Evolutionary conservation across 35 echinoderm and acorn worm genomes (phyloP).

Genomic region (Amphiura filiformis): DNA sequence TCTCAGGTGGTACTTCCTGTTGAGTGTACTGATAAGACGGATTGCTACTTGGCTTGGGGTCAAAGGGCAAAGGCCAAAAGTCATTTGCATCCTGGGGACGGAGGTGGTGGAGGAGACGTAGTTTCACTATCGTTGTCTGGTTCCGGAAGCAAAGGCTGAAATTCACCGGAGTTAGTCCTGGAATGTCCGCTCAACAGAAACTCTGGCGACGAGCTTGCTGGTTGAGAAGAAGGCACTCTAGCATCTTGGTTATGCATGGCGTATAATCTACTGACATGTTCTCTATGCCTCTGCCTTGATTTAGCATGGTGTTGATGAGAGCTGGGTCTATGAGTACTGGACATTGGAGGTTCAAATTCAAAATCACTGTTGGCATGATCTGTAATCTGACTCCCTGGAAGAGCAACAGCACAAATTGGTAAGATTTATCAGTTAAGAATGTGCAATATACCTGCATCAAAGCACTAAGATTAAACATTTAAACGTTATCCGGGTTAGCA

Average conservation of each 20-base stretch:
- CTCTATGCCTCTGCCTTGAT: not conserved
- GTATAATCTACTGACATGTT: not conserved
- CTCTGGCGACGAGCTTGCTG: not conserved
- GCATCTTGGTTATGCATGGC: not conserved
- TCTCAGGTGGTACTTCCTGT: not conserved
- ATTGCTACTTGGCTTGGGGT: not conserved
- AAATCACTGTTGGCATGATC: not conserved
- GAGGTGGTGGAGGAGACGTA: not conserved
- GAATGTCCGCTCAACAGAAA: not conserved
- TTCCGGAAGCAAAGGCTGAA: constrained; percentile 16
- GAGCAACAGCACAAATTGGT: no score
- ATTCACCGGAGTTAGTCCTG: constrained; percentile 13
- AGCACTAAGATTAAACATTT: no score
- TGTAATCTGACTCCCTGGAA: no score
- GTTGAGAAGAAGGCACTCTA: not conserved
- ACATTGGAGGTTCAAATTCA: not conserved
- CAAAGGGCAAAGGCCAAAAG: not conserved
- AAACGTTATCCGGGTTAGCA: no score
- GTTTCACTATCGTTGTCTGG: not conserved
- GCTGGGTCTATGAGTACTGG: constrained; percentile 1
- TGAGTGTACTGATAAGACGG: not conserved
- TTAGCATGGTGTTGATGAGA: not conserved
- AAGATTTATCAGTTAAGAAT: no score
- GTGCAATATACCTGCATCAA: no score
- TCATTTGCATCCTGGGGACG: not conserved